Evolutionary conservation across 2,113 vertebrate species (phyloP).

Genomic region (Noturus placidus): DNA sequence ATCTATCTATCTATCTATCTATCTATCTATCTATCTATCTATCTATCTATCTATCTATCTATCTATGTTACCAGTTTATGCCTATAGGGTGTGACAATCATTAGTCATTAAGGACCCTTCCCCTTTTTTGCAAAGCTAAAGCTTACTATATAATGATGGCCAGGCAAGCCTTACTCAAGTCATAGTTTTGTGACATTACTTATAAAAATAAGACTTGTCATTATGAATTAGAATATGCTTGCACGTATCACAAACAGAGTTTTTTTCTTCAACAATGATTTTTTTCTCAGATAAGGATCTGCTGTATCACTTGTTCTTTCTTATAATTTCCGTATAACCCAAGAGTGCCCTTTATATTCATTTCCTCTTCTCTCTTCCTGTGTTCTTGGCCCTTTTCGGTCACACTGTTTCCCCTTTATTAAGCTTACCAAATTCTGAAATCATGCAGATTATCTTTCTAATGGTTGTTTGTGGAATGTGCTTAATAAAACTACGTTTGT

Average conservation of each 20-base stretch:
- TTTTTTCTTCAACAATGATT: not conserved
- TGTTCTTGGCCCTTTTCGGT: not conserved
- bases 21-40: too few relatives aligned
- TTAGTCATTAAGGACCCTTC: not conserved
- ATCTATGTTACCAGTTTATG: not conserved
- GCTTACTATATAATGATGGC: not conserved
- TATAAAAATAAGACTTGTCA: not conserved
- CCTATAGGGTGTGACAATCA: not conserved
- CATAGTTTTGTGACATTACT: not conserved
- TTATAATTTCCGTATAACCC: not conserved
- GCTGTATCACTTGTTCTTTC: not conserved
- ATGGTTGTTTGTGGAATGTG: not conserved
- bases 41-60: too few relatives aligned
- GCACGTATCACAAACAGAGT: not conserved
- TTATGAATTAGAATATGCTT: not conserved
- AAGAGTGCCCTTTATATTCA: not conserved
- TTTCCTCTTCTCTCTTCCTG: not conserved
- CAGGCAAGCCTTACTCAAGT: not conserved
- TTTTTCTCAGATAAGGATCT: too few relatives aligned
- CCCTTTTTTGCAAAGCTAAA: not conserved
- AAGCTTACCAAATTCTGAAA: not conserved
- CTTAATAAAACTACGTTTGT: not conserved
- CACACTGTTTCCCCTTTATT: too few relatives aligned
- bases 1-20: too few relatives aligned
- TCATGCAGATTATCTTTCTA: not conserved